These are phyloP conservation scores for Drepanosiphum platanoidis DNA, from an alignment of 2,888 invertebrate genomes.

Conservation along the genomic window DNA sequence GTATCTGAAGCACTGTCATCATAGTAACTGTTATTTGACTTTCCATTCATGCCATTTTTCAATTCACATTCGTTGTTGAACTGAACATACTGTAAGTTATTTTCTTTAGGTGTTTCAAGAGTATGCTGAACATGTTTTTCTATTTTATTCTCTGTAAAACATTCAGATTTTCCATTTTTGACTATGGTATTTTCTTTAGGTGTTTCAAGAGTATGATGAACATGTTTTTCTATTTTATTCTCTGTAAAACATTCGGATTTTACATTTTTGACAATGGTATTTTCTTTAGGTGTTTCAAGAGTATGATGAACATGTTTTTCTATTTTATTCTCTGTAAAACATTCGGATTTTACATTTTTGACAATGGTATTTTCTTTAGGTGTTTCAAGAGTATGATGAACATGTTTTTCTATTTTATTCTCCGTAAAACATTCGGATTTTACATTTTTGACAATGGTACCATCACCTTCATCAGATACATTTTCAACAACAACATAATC, in stretches of 20 bases:
- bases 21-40: conserved; percentile 1
- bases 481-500: conserved; percentile 32
- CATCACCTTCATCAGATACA: conserved; percentile 18
- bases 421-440: conserved; percentile 17
- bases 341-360: neutral
- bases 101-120: conserved; percentile 10
- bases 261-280: no score
- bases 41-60: conserved; percentile 11
- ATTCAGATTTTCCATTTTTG: no score
- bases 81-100: conserved; percentile 42
- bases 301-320: neutral
- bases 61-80: conserved; percentile 32
- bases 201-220: neutral
- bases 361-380: neutral
- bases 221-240: neutral
- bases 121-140: neutral
- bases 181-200: no score
- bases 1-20: conserved; percentile 24
- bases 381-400: neutral
- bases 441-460: neutral
- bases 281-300: conserved; percentile 13
- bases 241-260: no score
- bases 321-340: conserved; percentile 18
- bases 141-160: conserved; percentile 2
- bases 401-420: neutral